Base-by-base conservation (phyloP, 2,113 vertebrate genomes). In the Potamarius usumacintae region DNA sequence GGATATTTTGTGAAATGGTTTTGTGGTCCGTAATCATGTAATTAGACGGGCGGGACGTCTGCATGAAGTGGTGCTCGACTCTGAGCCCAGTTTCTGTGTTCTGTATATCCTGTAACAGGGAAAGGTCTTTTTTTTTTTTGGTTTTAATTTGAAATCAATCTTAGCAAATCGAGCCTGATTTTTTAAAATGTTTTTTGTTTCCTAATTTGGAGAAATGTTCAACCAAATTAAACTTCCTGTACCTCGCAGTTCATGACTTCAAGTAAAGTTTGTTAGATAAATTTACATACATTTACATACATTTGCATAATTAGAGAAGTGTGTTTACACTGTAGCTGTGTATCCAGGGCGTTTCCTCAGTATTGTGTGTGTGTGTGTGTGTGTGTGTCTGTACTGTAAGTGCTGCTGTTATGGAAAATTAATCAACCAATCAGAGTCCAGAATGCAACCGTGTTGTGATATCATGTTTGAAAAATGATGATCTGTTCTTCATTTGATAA, bases 11-110 rank as follows among this genome's bases (percentile, higher is more conserved):
- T 27, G 50, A 20, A 53, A 58, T 48, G 1, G 34, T 82, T 27
- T 62, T 82, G 34, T 74, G 67, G 55, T 72, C 22, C 60, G 6
- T 87, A 87, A 74, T 62, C 65, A 62, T 60, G 67, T 74, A 74
- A 87, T 76, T 87, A 62, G 22, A 74, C 50, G 57, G 25, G 67
- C 10, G 83, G 83, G 52, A 71, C 83, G 52, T 58, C 83, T 30
- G 65, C n/a, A 25, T 55, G n/a, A 22, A 34, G 34, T 17, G 42
- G 67, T 1, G 11, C 52, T 74, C 74, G 67, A 57, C 58, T 14
- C 62, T 0, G 6, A 48, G 42, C 83, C 52, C 67, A 74, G 67
- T 52, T 27, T 50, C 42, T 50, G 81, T 15, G 22, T 52, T 15
- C 20, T 65, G 62, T 58, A 3, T 77, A 22, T 77, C 0, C 48